These are phyloP conservation scores for Meloidogyne hapla DNA, from an alignment of 1,140 invertebrate genomes.

Conservation along the genomic window DNA sequence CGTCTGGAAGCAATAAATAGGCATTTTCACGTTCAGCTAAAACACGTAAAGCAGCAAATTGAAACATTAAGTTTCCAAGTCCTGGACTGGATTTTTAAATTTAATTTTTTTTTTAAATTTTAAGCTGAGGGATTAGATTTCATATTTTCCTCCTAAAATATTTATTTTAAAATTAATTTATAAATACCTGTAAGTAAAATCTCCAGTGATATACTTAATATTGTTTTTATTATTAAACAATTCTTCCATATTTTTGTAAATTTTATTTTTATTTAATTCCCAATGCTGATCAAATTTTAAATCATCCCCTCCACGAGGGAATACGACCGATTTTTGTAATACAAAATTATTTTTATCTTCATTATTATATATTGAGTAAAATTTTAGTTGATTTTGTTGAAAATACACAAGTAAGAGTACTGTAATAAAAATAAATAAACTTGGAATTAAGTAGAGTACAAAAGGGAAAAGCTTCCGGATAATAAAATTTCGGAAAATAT, in stretches of 20 bases:
- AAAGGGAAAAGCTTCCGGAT: background rate
- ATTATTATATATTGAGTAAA: background rate
- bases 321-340: background rate
- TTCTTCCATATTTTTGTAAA: slow-evolving; percentile 18
- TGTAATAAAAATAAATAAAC: background rate
- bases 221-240: background rate
- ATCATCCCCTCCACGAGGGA: slow-evolving; percentile 36
- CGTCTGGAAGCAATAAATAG: slow-evolving; percentile 29
- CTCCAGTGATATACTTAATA: slow-evolving; percentile 27
- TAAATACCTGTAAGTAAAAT: slow-evolving; percentile 40
- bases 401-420: background rate
- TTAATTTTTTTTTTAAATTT: too few relatives aligned
- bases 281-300: slow-evolving; percentile 48
- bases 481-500: background rate
- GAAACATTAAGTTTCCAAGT: slow-evolving; percentile 48
- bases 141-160: background rate
- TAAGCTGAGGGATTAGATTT: background rate
- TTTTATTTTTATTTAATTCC: slow-evolving; percentile 10
- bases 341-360: background rate
- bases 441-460: background rate
- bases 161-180: background rate
- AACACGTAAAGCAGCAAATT: slow-evolving; percentile 40
- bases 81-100: slow-evolving; percentile 23
- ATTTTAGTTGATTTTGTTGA: background rate
- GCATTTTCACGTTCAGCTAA: slow-evolving; percentile 39